phyloP scores from a whole-genome alignment of 2,797 vertebrate species.

The Micromesistius poutassou region DNA sequence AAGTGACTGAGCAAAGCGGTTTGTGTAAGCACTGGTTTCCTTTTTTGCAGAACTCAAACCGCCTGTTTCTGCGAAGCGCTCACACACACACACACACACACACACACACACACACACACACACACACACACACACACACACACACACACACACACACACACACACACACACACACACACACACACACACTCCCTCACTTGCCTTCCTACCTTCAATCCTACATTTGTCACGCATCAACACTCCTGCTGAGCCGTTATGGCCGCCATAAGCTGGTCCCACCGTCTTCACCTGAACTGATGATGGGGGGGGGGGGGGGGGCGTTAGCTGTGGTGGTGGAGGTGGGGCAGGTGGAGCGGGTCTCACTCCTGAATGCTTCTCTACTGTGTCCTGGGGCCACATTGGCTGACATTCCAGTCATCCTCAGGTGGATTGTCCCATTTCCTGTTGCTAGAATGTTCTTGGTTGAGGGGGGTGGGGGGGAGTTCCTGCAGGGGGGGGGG shows the following conservation, averaged over 20 bases:
- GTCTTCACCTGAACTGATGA: neutral
- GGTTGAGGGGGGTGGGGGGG: neutral
- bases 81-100: neutral
- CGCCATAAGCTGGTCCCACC: neutral
- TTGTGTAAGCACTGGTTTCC: no score
- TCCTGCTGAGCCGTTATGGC: neutral
- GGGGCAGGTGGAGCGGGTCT: neutral
- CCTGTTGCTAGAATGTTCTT: conserved; percentile 26
- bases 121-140: neutral
- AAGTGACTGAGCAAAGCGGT: no score
- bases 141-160: conserved; percentile 1
- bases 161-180: neutral
- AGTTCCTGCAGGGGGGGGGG: neutral
- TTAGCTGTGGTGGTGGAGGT: conserved; percentile 41
- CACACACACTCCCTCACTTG: neutral
- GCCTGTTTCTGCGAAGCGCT: no score
- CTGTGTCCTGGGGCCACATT: conserved; percentile 46
- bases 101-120: conserved; percentile 2
- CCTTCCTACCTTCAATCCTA: no score
- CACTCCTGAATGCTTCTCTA: conserved; percentile 28
- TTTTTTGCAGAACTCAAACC: no score
- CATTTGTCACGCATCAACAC: no score
- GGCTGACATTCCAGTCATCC: conserved; percentile 62
- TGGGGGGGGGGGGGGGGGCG: conserved; percentile 10
- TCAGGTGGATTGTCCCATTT: conserved; percentile 48